Evolutionary conservation across 2,797 vertebrate genomes (phyloP), one percentile per base, ranked within the genome.

Genomic region (Phoebastria nigripes): DNA sequence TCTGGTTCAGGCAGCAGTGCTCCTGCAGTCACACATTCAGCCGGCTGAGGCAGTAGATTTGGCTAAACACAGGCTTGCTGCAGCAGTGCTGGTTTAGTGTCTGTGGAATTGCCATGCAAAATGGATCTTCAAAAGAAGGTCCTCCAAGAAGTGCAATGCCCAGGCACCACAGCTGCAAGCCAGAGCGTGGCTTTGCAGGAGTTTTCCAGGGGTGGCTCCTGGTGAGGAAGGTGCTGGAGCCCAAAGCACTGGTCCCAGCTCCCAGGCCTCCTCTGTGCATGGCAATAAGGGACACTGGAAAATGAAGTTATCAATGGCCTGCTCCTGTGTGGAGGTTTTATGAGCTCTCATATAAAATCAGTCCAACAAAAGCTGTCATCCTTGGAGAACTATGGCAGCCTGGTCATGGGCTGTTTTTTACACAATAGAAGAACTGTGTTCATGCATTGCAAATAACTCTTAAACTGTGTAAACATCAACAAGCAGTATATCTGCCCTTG

Each of bases 141-240:
- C 29, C 26, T 44, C 26, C 0, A 1, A 69, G 61, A 72, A 65
- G 25, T 17, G 20, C 28, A 33, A 19, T 29, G 11, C n/a, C 16
- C 42, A 62, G 24, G 9, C 3, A 2, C 17, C 37, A 20, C 11
- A 44, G 39, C 19, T 66, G 24, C 7, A 20, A 47, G 19, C 8
- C 4, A 10, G 8, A 63, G 15, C 2, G 1, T 6, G 29, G 24
- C 2, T 33, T 18, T 8, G 18, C 1, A 5, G 17, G 13, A 41
- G 6, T 15, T 81, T 77, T 70, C 29, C n/a, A 17, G 18, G 35
- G 14, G 9, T 18, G 16, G 24, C 26, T 86, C 17, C 11, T 8
- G 6, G 15, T 73, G 28, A 61, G 41, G 18, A 59, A 71, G 9
- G 5, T 0, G 0, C 39, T 37, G 35, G 20, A 77, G 33, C 21